phyloP scores from a whole-genome alignment of 2,888 invertebrate species.

The Labia minor region DNA sequence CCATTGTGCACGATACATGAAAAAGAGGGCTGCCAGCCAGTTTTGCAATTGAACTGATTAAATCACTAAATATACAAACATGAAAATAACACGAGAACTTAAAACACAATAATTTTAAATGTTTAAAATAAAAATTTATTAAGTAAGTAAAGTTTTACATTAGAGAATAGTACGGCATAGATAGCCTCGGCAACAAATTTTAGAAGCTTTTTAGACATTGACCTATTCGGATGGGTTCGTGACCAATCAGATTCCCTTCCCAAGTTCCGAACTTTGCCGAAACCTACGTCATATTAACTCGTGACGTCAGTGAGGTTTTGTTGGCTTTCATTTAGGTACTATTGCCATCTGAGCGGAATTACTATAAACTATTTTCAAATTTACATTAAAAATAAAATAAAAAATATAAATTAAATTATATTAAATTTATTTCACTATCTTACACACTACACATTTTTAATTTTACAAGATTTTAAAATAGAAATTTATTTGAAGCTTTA shows the following conservation, averaged over 20 bases:
- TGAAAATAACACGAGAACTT: conserved; percentile 21
- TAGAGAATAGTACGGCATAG: conserved; percentile 41
- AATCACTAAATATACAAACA: conserved; percentile 20
- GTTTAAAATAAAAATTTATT: conserved; percentile 26
- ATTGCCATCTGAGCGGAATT: background rate
- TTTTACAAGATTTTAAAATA: too few species aligned
- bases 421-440: too few species aligned
- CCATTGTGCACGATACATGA: conserved; percentile 39
- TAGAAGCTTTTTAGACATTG: conserved; percentile 56
- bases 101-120: conserved; percentile 31
- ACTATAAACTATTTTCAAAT: too few species aligned
- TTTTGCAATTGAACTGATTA: conserved; percentile 25
- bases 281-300: background rate
- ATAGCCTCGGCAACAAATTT: conserved; percentile 46
- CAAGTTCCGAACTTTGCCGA: background rate
- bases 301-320: background rate
- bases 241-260: conserved; percentile 36
- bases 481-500: too few species aligned
- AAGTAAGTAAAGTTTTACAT: conserved; percentile 43
- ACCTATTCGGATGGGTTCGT: conserved; percentile 56
- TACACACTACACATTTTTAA: too few species aligned
- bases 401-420: too few species aligned
- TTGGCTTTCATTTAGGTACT: background rate
- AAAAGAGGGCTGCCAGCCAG: conserved; percentile 29
- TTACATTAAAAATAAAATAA: too few species aligned